Conservation (phyloP, 2,888 invertebrate species). For the Cephus sareptanus region DNA sequence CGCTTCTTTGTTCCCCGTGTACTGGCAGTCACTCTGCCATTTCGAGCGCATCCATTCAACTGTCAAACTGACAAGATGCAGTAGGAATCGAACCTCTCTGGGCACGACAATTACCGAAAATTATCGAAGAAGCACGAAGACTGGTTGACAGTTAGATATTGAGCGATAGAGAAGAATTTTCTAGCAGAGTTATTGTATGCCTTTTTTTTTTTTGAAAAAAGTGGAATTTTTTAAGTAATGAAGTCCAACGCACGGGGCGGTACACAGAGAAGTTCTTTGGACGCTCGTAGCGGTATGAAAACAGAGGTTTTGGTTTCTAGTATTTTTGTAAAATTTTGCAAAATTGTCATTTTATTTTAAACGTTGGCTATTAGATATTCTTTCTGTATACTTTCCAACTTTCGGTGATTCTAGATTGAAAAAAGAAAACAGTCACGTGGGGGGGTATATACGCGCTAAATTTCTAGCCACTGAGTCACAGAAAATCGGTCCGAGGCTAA, state of each 20-base stretch:
- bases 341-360: background rate
- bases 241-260: background rate
- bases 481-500: background rate
- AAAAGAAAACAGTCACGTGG: background rate
- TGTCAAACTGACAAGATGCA: conserved; percentile 30
- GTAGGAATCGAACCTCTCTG: conserved; percentile 10
- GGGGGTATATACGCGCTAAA: background rate
- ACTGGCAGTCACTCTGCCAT: background rate
- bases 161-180: background rate
- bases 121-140: conserved; percentile 1
- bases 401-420: background rate
- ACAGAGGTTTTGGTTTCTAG: background rate
- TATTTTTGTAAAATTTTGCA: background rate
- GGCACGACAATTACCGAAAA: conserved; percentile 4
- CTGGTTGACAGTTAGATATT: background rate
- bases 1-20: background rate
- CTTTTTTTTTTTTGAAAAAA: background rate
- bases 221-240: background rate
- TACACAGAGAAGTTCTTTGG: background rate
- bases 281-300: background rate
- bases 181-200: background rate
- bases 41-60: conserved; percentile 16
- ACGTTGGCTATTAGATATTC: background rate
- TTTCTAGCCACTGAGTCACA: background rate
- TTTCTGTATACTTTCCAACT: background rate